Evolutionary conservation across 2,797 vertebrate species (phyloP), one percentile per base, ranked within the genome.

Genomic region (Notamacropus eugenii): DNA sequence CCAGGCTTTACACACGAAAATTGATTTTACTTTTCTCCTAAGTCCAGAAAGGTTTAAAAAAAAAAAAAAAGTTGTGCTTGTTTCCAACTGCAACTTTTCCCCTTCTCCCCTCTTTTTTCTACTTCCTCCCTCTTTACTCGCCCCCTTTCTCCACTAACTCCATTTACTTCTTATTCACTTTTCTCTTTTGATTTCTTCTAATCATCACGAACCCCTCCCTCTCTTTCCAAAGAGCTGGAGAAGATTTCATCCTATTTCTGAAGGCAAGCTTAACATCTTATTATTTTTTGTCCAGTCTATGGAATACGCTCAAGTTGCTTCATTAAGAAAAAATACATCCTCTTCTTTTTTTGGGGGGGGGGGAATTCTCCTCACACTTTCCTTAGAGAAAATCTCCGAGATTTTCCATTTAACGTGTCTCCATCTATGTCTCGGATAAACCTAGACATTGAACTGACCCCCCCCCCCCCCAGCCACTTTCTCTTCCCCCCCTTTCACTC

Each of bases 181-280:
- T 96, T 91, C 82, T 93, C 93, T 94, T 95, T 96, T 97, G 94
- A 99, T 99, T 99, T 99, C 99, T 99, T 96, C 95, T 95, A 96
- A 95, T 96, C 96, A 92, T 97, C 96, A 95, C 93, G 34, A 57
- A 54, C 87, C 91, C 91, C 91, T 57, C 11, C 52, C 54, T 92
- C 56, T 95, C 59, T 92, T 95, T 67, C 96, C 94, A 95, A 97
- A 97, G 96, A 93, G 90, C 46, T 92, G 94, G 92, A 95, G 74
- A 94, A 95, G 94, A 97, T 96, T 95, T 74, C 92, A 0, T 97
- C 96, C 97, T 97, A 96, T 96, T 96, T 97, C 96, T 96, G 94
- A 96, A 95, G 91, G 97, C 91, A 97, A 96, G 97, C 97, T 97
- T 97, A 96, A 95, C 94, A 96, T 96, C 94, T 91, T 59, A 29